phyloP scores from a whole-genome alignment of 2,113 vertebrate species.

The Picathartes gymnocephalus region DNA sequence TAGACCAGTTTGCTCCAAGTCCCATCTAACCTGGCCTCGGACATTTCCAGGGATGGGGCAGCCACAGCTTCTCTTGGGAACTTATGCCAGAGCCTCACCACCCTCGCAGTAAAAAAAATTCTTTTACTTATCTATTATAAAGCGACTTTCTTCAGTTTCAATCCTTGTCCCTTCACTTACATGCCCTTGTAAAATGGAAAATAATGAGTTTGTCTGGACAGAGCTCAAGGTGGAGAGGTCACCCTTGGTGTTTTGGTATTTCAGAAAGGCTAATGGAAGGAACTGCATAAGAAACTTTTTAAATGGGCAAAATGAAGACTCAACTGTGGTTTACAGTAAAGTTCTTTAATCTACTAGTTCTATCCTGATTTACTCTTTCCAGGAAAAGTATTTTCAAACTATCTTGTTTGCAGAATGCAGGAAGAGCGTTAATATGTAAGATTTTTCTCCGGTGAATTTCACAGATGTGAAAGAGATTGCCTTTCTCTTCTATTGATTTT shows the following conservation, averaged over 20 bases:
- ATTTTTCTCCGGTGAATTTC: neutral
- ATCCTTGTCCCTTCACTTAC: neutral
- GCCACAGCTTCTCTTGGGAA: neutral
- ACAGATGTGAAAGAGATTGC: neutral
- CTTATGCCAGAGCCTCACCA: neutral
- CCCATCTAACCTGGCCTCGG: no score
- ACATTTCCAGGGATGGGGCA: neutral
- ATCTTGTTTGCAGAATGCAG: neutral
- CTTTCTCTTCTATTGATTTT: neutral
- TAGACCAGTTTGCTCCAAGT: neutral
- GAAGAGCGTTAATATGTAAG: neutral
- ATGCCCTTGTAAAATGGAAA: neutral
- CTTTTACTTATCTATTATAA: neutral
- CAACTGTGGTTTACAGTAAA: accelerated
- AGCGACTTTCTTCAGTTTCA: neutral
- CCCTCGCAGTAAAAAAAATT: accelerated
- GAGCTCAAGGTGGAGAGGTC: neutral
- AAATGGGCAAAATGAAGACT: neutral
- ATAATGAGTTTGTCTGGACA: neutral
- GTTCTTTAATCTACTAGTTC: neutral
- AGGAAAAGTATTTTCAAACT: neutral
- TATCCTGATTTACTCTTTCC: neutral
- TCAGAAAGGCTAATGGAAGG: neutral
- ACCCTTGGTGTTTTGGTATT: neutral
- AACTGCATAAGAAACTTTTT: neutral